A percentile compares a stretch with the other conserved stretches of the same genome.
These are phyloP conservation scores for Ptychadena robeensis DNA, from an alignment of 2,797 vertebrate genomes.

Conservation along the genomic window DNA sequence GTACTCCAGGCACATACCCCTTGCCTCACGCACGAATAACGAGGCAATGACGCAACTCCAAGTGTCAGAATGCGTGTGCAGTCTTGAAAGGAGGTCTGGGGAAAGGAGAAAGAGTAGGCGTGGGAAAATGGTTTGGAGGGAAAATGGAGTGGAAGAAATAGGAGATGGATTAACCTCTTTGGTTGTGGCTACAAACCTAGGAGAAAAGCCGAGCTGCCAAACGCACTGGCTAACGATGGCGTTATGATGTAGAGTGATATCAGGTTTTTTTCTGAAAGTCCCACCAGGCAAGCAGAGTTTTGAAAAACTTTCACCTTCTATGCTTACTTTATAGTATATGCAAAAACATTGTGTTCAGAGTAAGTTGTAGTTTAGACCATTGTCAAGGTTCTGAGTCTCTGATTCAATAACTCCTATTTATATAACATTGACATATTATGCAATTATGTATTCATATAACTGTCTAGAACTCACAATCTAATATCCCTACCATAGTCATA, in stretches of 20 bases:
- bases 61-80: constrained; percentile 24
- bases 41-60: constrained; percentile 27
- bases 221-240: neutral
- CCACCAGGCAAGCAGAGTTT: neutral
- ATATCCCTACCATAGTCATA: too few species aligned
- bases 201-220: neutral
- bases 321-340: neutral
- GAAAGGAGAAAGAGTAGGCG: constrained; percentile 24
- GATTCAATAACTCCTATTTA: too few species aligned
- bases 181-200: constrained; percentile 31
- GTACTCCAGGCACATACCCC: neutral
- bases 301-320: neutral
- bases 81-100: constrained; percentile 33
- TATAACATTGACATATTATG: too few species aligned
- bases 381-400: too few species aligned
- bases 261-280: neutral
- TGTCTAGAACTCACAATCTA: too few species aligned
- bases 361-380: too few species aligned
- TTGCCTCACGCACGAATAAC: constrained; percentile 29
- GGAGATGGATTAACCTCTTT: constrained; percentile 44
- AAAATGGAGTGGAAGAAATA: constrained; percentile 7
- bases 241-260: neutral
- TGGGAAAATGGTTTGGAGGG: constrained; percentile 58
- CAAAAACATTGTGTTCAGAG: too few species aligned
- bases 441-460: too few species aligned